These are phyloP conservation scores for Solea solea DNA, from an alignment of 2,113 vertebrate genomes.

Conservation along the genomic window DNA sequence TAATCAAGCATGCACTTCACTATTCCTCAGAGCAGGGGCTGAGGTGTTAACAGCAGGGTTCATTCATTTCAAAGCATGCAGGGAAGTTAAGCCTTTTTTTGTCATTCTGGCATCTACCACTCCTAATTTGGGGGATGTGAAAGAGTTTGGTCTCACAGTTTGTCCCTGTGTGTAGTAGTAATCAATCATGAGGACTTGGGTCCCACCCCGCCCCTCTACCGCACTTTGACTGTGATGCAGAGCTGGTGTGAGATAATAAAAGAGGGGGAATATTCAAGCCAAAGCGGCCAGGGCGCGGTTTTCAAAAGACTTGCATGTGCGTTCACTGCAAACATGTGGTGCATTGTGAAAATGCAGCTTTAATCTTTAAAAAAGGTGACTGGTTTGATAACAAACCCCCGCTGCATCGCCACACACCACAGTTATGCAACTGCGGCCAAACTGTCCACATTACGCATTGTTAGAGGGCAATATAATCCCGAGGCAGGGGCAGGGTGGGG, in stretches of 20 bases:
- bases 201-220: conserved; percentile 54
- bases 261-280: background rate
- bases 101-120: conserved; percentile 29
- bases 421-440: conserved; percentile 55
- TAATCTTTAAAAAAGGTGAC: background rate
- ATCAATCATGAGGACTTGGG: conserved; percentile 49
- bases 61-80: conserved; percentile 27
- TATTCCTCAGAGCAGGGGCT: conserved; percentile 4
- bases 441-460: conserved; percentile 64
- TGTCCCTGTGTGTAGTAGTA: conserved; percentile 38
- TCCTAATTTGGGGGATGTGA: conserved; percentile 32
- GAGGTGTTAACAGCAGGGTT: conserved; percentile 33
- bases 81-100: conserved; percentile 44
- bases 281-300: conserved; percentile 59
- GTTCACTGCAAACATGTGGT: conserved; percentile 32
- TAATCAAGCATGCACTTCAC: conserved; percentile 22
- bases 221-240: conserved; percentile 59
- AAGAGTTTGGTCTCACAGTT: conserved; percentile 38
- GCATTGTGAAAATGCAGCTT: conserved; percentile 7
- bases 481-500: conserved; percentile 51
- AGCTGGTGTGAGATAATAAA: conserved; percentile 29
- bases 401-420: conserved; percentile 34
- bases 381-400: conserved; percentile 37
- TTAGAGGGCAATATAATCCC: conserved; percentile 57
- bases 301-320: conserved; percentile 48